phyloP scores from a whole-genome alignment of 2,113 vertebrate species.

The Heptranchias perlo region DNA sequence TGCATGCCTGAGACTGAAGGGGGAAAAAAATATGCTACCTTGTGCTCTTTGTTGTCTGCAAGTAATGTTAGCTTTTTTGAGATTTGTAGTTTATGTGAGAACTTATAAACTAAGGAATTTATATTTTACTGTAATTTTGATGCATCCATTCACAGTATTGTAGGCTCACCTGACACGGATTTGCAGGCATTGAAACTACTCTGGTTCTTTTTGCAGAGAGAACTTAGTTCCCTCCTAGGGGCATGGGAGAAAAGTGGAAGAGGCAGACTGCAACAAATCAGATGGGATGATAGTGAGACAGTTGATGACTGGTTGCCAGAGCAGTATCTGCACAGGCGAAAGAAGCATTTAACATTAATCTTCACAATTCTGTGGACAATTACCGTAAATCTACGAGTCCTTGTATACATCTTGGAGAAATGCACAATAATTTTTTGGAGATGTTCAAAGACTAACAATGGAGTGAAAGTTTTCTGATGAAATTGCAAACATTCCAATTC shows the following conservation, averaged over 20 bases:
- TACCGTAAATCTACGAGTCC: not conserved
- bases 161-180: not conserved
- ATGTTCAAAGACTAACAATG: not conserved
- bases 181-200: slow-evolving; percentile 11
- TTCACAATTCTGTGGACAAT: not conserved
- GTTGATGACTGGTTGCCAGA: slow-evolving; percentile 12
- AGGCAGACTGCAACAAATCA: slow-evolving; percentile 26
- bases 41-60: not conserved
- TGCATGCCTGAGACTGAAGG: not conserved
- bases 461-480: not conserved
- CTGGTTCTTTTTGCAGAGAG: not conserved
- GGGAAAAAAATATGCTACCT: not conserved
- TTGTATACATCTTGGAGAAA: not conserved
- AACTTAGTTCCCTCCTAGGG: not conserved
- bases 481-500: not conserved
- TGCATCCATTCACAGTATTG: not conserved
- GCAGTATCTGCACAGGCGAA: slow-evolving; percentile 25
- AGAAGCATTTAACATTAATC: not conserved
- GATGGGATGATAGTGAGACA: slow-evolving; percentile 26
- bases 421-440: not conserved
- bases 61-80: not conserved
- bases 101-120: not conserved
- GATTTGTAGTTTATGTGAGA: not conserved
- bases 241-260: not conserved
- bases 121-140: not conserved